Evolutionary conservation across 2,113 vertebrate genomes (phyloP).

Genomic region (Varanus komodoensis): DNA sequence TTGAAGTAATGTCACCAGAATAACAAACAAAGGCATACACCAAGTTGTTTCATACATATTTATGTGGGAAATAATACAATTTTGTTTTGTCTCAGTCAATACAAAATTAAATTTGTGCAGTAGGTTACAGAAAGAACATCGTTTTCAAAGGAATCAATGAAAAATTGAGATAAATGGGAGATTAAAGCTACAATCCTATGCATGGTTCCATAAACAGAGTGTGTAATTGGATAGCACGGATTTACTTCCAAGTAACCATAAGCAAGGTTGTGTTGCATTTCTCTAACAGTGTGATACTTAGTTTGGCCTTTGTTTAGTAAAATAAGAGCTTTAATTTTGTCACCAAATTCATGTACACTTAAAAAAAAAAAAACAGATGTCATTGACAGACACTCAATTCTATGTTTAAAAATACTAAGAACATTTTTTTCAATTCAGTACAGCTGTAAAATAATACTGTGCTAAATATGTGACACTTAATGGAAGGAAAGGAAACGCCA

Average conservation of each 20-base stretch:
- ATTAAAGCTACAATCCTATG: conserved; percentile 25
- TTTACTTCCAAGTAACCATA: background rate
- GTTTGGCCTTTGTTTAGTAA: background rate
- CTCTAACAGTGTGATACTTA: too few species aligned
- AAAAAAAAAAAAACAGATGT: background rate
- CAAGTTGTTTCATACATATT: conserved; percentile 53
- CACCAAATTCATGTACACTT: background rate
- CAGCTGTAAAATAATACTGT: background rate
- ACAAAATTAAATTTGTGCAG: conserved; percentile 39
- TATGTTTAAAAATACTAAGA: background rate
- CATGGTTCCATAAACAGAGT: background rate
- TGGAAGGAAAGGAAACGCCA: background rate
- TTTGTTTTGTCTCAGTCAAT: conserved; percentile 45
- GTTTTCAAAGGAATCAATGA: conserved; percentile 36
- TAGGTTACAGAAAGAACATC: background rate
- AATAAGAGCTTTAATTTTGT: background rate
- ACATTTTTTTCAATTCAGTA: background rate
- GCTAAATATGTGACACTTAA: background rate
- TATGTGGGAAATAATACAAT: conserved; percentile 21
- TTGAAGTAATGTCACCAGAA: conserved; percentile 53
- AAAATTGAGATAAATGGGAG: conserved; percentile 49
- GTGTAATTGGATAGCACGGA: background rate
- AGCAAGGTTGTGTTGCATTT: background rate
- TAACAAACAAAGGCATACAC: conserved; percentile 57
- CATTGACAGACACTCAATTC: background rate